These are phyloP conservation scores for Embiotoca jacksoni DNA, from an alignment of 2,113 vertebrate genomes.

Conservation along the genomic window DNA sequence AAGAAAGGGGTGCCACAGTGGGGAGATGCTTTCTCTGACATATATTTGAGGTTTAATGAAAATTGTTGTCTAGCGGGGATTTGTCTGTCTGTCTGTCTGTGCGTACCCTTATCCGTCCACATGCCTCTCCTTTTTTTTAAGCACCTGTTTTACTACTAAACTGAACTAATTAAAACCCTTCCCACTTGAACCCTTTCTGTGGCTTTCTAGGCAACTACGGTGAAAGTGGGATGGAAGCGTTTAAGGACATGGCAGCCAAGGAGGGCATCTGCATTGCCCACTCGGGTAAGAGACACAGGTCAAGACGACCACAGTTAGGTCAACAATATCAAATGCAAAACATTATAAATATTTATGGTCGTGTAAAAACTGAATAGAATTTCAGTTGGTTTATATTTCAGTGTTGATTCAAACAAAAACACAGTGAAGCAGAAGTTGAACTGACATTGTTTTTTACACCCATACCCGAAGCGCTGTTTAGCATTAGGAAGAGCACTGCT, in stretches of 20 bases:
- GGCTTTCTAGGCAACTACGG: slow-evolving; percentile 93
- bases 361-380: background rate
- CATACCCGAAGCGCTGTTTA: slow-evolving; percentile 6
- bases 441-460: background rate
- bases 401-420: background rate
- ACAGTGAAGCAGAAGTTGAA: background rate
- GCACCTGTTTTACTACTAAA: background rate
- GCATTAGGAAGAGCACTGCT: background rate
- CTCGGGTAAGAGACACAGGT: slow-evolving; percentile 88
- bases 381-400: background rate
- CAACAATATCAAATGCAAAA: background rate
- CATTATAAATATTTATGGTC: background rate
- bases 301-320: slow-evolving; percentile 5
- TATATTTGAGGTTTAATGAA: slow-evolving; percentile 46
- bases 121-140: background rate
- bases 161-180: background rate
- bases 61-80: background rate
- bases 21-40: slow-evolving; percentile 69
- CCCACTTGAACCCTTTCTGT: background rate
- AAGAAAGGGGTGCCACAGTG: slow-evolving; percentile 67
- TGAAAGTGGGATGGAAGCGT: slow-evolving; percentile 99
- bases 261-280: slow-evolving; percentile 99
- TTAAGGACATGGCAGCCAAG: slow-evolving; percentile 97
- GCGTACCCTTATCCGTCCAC: background rate
- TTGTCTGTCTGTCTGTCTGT: background rate